Conservation (phyloP, 2,797 vertebrate genomes). For the Lycodopsis pacificus region DNA sequence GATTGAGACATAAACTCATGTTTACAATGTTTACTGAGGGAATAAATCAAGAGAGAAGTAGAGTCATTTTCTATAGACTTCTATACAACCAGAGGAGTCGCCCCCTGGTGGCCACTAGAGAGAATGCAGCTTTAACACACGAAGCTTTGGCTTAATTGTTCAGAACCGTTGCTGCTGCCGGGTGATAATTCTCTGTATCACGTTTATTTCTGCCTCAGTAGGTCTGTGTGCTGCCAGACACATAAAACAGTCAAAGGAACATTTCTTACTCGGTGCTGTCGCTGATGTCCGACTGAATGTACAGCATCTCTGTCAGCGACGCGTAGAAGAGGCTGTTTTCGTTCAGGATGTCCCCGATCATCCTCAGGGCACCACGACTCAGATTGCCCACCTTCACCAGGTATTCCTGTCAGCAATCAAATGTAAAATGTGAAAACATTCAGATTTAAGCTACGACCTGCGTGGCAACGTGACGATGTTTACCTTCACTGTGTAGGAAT, state of each 20-base stretch:
- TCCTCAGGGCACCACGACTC: constrained; percentile 84
- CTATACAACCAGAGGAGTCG: too few species aligned
- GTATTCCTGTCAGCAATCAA: constrained; percentile 80
- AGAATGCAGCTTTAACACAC: too few species aligned
- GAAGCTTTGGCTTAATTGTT: too few species aligned
- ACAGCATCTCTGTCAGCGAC: constrained; percentile 84
- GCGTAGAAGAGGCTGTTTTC: constrained; percentile 88
- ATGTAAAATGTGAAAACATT: neutral
- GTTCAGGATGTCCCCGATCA: constrained; percentile 89
- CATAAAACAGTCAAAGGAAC: neutral
- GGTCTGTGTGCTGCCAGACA: too few species aligned
- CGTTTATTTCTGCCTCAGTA: too few species aligned
- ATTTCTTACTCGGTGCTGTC: constrained; percentile 80
- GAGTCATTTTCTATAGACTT: too few species aligned
- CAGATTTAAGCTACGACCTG: neutral
- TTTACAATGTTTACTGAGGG: too few species aligned
- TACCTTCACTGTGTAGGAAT: constrained; percentile 86
- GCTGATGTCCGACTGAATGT: constrained; percentile 85
- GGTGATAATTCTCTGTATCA: too few species aligned
- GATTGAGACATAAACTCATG: too few species aligned
- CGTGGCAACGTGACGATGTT: neutral
- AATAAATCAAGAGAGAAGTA: too few species aligned
- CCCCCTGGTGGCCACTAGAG: too few species aligned
- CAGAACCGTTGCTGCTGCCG: too few species aligned
- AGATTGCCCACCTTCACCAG: constrained; percentile 86